These are phyloP conservation scores for Apis laboriosa DNA, from an alignment of 1,140 invertebrate genomes.

Conservation along the genomic window DNA sequence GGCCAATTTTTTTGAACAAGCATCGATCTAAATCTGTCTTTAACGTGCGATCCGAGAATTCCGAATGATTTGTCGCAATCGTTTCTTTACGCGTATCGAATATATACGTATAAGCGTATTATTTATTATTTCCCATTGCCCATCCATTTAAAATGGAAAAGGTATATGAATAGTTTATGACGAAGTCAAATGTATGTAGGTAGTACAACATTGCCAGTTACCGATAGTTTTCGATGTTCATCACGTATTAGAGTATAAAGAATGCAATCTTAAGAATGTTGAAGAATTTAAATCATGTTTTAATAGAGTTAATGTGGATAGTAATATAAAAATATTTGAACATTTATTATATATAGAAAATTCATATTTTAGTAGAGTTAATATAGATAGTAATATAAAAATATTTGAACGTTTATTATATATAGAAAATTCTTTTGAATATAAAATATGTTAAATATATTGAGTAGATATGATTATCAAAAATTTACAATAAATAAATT, in stretches of 20 bases:
- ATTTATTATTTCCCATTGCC: conserved; percentile 16
- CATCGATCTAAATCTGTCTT: conserved; percentile 8
- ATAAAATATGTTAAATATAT: no score
- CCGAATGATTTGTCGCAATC: conserved; percentile 40
- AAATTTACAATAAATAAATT: no score
- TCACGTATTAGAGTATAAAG: background rate
- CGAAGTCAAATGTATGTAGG: background rate
- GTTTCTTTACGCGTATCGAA: conserved; percentile 8
- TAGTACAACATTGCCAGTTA: background rate
- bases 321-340: no score
- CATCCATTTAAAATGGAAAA: background rate
- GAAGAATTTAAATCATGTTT: no score
- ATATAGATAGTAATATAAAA: no score
- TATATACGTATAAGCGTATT: background rate
- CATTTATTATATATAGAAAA: no score
- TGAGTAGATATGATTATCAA: no score
- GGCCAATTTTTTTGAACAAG: conserved; percentile 21
- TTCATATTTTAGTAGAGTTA: no score
- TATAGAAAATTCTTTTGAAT: no score
- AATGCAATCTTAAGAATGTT: no score
- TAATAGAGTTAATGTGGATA: no score
- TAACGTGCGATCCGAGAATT: conserved; percentile 23
- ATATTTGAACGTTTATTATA: no score
- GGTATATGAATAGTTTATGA: background rate
- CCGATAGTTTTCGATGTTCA: background rate